These are phyloP conservation scores for Idaea biselata DNA, from an alignment of 2,888 invertebrate genomes.

Conservation along the genomic window DNA sequence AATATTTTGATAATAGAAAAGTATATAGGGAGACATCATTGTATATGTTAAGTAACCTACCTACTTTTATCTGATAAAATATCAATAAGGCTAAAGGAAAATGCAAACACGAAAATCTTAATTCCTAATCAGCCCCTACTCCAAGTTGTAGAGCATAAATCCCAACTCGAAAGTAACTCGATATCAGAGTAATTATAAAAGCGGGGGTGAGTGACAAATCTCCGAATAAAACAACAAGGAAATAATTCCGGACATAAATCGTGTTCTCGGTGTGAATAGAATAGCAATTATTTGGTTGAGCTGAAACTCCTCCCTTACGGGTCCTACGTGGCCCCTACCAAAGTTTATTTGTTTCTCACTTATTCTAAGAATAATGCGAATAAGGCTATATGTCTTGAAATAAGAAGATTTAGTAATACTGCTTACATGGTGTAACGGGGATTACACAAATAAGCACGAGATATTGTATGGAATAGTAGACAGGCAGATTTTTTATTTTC, in stretches of 20 bases:
- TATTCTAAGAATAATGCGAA: background rate
- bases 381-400: too few relatives aligned
- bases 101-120: background rate
- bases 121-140: slow-evolving; percentile 5
- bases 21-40: background rate
- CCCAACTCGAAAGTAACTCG: slow-evolving; percentile 70
- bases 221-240: slow-evolving; percentile 81
- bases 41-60: too few relatives aligned
- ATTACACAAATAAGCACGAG: too few relatives aligned
- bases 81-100: background rate
- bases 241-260: slow-evolving; percentile 79
- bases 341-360: slow-evolving; percentile 7
- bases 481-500: too few relatives aligned
- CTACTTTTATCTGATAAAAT: background rate
- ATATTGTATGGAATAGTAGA: too few relatives aligned
- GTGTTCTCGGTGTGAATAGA: slow-evolving; percentile 78
- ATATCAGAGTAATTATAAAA: slow-evolving; percentile 77
- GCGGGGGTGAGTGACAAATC: slow-evolving; percentile 77
- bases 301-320: slow-evolving; percentile 49
- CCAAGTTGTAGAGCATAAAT: slow-evolving; percentile 57
- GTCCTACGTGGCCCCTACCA: slow-evolving; percentile 34
- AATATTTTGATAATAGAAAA: too few relatives aligned
- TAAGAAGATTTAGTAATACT: too few relatives aligned
- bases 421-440: too few relatives aligned
- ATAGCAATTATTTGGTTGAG: slow-evolving; percentile 81